Conservation (phyloP, 2,113 vertebrate genomes). For the Gadus chalcogrammus region DNA sequence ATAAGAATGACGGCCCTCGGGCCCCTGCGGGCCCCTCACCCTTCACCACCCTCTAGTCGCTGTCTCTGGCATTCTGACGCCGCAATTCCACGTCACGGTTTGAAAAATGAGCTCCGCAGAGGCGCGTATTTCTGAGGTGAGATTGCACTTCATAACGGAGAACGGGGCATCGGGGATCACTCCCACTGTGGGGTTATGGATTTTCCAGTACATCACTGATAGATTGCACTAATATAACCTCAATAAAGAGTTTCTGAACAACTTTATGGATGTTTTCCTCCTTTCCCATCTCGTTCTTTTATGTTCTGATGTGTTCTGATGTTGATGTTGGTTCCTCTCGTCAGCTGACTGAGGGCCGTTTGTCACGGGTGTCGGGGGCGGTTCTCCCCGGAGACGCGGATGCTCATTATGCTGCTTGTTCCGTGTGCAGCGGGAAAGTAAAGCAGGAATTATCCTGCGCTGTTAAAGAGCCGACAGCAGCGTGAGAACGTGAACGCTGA, state of each 20-base stretch:
- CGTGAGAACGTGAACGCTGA: too few relatives aligned
- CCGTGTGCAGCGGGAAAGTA: too few relatives aligned
- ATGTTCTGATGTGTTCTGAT: constrained; percentile 49
- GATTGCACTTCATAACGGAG: constrained; percentile 92
- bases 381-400: too few relatives aligned
- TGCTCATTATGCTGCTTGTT: too few relatives aligned
- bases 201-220: constrained; percentile 96
- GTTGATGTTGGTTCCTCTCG: constrained; percentile 37
- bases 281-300: constrained; percentile 62
- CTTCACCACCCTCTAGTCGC: constrained; percentile 30
- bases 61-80: constrained; percentile 86
- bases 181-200: constrained; percentile 90
- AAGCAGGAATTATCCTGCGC: too few relatives aligned
- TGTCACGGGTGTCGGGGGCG: too few relatives aligned
- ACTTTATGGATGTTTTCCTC: constrained; percentile 83
- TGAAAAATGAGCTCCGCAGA: constrained; percentile 88
- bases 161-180: constrained; percentile 89
- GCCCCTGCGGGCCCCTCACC: constrained; percentile 29
- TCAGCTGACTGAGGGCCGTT: constrained; percentile 18
- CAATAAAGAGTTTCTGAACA: constrained; percentile 93
- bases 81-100: constrained; percentile 88
- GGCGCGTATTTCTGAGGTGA: constrained; percentile 76
- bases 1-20: constrained; percentile 48
- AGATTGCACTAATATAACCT: constrained; percentile 98
- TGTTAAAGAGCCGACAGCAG: too few relatives aligned